Evolutionary conservation across 2,888 invertebrate genomes (phyloP), one percentile per base, ranked within the genome.

Genomic region (Drosophila fulvimacula): DNA sequence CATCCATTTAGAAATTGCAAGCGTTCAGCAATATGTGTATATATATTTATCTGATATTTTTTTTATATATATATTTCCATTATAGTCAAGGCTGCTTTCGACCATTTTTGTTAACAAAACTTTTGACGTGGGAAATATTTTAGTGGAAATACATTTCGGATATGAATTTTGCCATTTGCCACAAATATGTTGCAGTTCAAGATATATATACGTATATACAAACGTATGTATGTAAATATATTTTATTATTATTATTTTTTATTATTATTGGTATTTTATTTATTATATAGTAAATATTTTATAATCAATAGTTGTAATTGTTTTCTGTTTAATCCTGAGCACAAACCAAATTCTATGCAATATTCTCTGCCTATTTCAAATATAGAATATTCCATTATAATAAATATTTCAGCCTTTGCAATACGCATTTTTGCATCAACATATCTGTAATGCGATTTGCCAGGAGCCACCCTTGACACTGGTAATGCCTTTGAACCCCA

Each of bases 1-100:
- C 64, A 19, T 30, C 11, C 9, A 32, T 64, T 53, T 24, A 19
- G 21, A 19, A 30, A 38, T 3, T 53, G 34, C 42, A 32, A 24
- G 60, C 36, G 56, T 51, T 10, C 11, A 15, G 13, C 9, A 11
- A n/a, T 41, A 36, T 17, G 21, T 52, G 7, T 24, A 44, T 24
- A 27, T 46, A 27, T 27, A 21, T 24, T 1, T 5, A 5, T 5
- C 13, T 15, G 13, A 36, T 36, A 15, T 36, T 13, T 5, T 34
- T 4, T 34, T 13, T 34, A 34, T 13, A 34, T 34, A 38, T 38
- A n/a, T 7, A 38, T 38, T 5, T 15, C n/a, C 38, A 38, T n/a
- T n/a, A n/a, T n/a, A n/a, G n/a, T n/a, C n/a, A n/a, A 38, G n/a
- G 38, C 38, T 38, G n/a, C 10, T 41, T 41, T 15, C 2, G 2